Evolutionary conservation across 2,797 vertebrate genomes (phyloP).

Genomic region (Danio jaintianensis): DNA sequence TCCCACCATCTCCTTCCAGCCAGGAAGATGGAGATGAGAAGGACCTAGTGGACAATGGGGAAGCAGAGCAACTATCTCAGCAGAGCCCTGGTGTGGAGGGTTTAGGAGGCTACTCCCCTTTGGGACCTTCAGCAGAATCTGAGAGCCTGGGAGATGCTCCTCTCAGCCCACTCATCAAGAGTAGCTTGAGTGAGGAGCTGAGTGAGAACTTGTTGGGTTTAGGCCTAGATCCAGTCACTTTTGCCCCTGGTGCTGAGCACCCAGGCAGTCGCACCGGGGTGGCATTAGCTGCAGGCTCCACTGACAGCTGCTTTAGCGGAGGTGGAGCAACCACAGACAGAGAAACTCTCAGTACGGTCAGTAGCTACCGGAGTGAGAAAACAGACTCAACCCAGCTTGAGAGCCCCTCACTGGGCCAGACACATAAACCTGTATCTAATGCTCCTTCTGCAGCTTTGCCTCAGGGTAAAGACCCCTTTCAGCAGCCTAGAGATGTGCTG

Average conservation of each 20-base stretch:
- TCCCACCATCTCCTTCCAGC: slow-evolving; percentile 80
- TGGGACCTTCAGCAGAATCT: slow-evolving; percentile 80
- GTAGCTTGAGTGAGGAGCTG: slow-evolving; percentile 87
- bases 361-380: slow-evolving; percentile 92
- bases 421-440: slow-evolving; percentile 65
- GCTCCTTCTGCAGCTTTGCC: slow-evolving; percentile 65
- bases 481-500: slow-evolving; percentile 63
- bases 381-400: slow-evolving; percentile 91
- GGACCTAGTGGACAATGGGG: slow-evolving; percentile 69
- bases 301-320: slow-evolving; percentile 89
- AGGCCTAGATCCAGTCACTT: slow-evolving; percentile 83
- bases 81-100: slow-evolving; percentile 63
- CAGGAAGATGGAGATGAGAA: slow-evolving; percentile 81
- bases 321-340: slow-evolving; percentile 83
- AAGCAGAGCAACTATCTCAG: slow-evolving; percentile 64
- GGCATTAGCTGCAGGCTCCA: slow-evolving; percentile 84
- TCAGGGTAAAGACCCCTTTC: slow-evolving; percentile 52
- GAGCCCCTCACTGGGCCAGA: slow-evolving; percentile 82
- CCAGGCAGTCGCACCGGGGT: slow-evolving; percentile 79
- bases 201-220: slow-evolving; percentile 87
- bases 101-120: slow-evolving; percentile 73
- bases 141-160: slow-evolving; percentile 85
- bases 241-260: slow-evolving; percentile 79
- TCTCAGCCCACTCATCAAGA: slow-evolving; percentile 88
- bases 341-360: slow-evolving; percentile 87